Evolutionary conservation across 2,888 invertebrate species (phyloP).

Genomic region (Sclerodermus sp.): DNA sequence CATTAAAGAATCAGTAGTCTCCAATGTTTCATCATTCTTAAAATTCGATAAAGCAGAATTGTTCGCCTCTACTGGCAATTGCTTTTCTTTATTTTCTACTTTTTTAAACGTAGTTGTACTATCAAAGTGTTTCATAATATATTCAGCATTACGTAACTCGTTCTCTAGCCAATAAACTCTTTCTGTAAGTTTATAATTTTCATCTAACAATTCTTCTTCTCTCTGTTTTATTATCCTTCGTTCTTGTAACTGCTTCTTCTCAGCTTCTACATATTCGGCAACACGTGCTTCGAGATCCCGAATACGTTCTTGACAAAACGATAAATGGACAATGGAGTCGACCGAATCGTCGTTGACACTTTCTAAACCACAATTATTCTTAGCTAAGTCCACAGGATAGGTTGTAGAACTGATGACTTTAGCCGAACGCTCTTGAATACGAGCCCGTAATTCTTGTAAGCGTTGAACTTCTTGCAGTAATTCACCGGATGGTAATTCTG

Average conservation of each 20-base stretch:
- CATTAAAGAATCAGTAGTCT: too few relatives aligned
- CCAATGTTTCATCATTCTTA: too few relatives aligned
- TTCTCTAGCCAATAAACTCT: slow-evolving; percentile 38
- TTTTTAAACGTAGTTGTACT: too few relatives aligned
- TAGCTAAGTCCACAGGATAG: too few relatives aligned
- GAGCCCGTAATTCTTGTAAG: slow-evolving; percentile 43
- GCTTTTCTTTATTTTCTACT: too few relatives aligned
- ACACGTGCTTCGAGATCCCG: slow-evolving; percentile 40
- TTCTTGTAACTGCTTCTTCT: slow-evolving; percentile 24
- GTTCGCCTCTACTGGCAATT: too few relatives aligned
- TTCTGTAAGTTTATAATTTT: slow-evolving; percentile 43
- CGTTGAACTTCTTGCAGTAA: slow-evolving; percentile 48
- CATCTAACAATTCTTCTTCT: slow-evolving; percentile 44
- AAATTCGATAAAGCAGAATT: too few relatives aligned
- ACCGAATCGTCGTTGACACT: slow-evolving; percentile 5
- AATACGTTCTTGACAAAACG: slow-evolving; percentile 34
- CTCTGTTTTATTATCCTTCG: slow-evolving; percentile 33
- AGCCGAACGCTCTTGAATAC: slow-evolving; percentile 45
- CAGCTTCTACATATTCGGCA: slow-evolving; percentile 25
- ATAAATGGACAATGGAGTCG: slow-evolving; percentile 17
- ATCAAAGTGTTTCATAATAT: not conserved
- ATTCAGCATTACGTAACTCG: slow-evolving; percentile 23
- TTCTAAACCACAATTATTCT: not conserved
- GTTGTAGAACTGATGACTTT: slow-evolving; percentile 34
- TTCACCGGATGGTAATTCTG: slow-evolving; percentile 45